These are phyloP conservation scores for Drosophila quinaria DNA, from an alignment of 2,888 invertebrate species.

Conservation along the genomic window DNA sequence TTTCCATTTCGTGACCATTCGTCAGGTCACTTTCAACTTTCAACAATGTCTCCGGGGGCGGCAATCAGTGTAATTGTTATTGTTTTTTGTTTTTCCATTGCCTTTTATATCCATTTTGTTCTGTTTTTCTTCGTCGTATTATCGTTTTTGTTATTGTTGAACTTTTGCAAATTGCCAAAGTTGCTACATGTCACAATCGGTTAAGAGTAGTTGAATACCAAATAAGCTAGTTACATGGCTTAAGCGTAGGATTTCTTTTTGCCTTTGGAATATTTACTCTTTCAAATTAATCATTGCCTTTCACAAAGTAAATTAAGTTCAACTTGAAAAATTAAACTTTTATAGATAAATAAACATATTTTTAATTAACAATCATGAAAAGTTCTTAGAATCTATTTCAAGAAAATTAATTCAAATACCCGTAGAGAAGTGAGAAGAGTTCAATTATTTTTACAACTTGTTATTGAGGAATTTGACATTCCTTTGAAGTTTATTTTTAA, in stretches of 20 bases:
- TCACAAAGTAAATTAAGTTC: background rate
- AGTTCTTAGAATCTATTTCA: too few species aligned
- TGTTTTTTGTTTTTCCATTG: conserved; percentile 55
- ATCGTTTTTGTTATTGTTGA: conserved; percentile 23
- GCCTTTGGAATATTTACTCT: conserved; percentile 5
- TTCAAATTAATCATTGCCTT: background rate
- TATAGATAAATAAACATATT: too few species aligned
- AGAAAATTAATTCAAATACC: too few species aligned
- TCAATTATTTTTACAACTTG: background rate
- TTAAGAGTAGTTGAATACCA: conserved; percentile 48
- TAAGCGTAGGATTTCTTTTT: background rate
- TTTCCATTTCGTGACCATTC: conserved; percentile 63
- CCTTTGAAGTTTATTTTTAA: background rate
- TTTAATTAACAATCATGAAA: too few species aligned
- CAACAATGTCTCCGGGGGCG: conserved; percentile 61
- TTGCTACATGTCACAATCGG: conserved; percentile 40
- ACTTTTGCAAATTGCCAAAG: conserved; percentile 63
- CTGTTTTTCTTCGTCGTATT: conserved; percentile 21
- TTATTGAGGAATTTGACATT: background rate
- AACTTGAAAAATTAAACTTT: too few species aligned
- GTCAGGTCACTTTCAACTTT: conserved; percentile 66
- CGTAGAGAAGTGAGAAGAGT: too few species aligned
- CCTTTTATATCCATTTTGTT: conserved; percentile 36
- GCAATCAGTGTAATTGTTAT: conserved; percentile 79
- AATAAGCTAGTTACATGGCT: conserved; percentile 20